phyloP scores from a whole-genome alignment of 2,113 vertebrate genomes.

The Leucosticte australis region DNA sequence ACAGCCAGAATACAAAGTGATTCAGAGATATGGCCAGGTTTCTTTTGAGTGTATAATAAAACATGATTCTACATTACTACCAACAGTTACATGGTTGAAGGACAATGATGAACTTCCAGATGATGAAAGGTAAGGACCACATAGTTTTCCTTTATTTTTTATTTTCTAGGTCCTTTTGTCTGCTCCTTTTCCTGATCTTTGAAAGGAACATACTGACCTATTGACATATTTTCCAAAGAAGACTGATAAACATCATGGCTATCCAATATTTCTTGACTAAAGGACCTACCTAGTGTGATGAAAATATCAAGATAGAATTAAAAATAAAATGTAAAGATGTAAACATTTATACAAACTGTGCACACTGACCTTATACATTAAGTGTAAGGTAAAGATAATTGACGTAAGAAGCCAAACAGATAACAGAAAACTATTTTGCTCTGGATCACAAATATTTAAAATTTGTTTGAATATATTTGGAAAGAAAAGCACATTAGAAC shows the following conservation, averaged over 20 bases:
- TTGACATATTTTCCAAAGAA: not conserved
- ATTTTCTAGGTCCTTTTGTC: not conserved
- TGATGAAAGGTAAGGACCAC: constrained; percentile 83
- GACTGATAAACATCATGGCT: not conserved
- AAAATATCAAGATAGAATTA: not conserved
- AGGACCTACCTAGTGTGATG: not conserved
- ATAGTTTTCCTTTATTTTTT: not conserved
- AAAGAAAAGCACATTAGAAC: not conserved
- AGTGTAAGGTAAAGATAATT: not conserved
- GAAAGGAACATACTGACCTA: not conserved
- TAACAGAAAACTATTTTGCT: not conserved
- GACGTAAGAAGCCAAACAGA: not conserved
- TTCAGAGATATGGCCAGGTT: constrained; percentile 82
- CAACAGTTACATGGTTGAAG: constrained; percentile 87
- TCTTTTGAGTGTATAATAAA: constrained; percentile 92
- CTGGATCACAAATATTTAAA: not conserved
- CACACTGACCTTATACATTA: not conserved
- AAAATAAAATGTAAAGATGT: not conserved
- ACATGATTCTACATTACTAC: constrained; percentile 84
- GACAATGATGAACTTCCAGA: constrained; percentile 84
- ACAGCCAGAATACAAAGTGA: constrained; percentile 85
- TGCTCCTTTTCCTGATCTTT: not conserved
- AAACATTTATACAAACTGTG: not conserved
- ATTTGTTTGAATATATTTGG: not conserved
- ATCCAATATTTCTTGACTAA: not conserved